Conservation (phyloP, 2,888 invertebrate species). For the Stictocephala bisonia region DNA sequence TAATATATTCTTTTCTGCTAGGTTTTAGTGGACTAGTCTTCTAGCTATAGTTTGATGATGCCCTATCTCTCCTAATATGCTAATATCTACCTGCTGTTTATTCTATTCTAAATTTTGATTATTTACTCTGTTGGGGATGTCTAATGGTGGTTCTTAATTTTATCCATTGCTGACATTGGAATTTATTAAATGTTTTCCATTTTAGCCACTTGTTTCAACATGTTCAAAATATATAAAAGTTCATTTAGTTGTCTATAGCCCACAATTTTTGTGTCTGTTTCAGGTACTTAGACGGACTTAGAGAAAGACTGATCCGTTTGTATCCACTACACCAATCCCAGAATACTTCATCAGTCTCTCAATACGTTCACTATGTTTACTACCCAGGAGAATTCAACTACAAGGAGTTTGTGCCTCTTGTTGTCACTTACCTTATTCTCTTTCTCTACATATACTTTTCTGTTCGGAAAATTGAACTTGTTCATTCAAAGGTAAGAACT, state of each 20-base stretch:
- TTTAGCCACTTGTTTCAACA: not conserved
- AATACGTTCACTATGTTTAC: constrained; percentile 77
- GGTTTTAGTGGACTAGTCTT: too few relatives aligned
- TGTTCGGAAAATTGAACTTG: constrained; percentile 93
- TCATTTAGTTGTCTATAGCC: not conserved
- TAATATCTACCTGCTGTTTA: too few relatives aligned
- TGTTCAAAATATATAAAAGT: not conserved
- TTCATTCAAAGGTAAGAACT: constrained; percentile 82
- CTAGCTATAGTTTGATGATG: too few relatives aligned
- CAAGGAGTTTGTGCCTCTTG: constrained; percentile 85
- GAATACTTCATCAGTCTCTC: constrained; percentile 52
- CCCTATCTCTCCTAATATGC: too few relatives aligned
- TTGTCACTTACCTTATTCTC: constrained; percentile 84
- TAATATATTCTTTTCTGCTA: too few relatives aligned
- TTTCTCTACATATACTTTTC: constrained; percentile 96
- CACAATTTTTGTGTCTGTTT: constrained; percentile 62
- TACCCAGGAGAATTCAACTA: constrained; percentile 91
- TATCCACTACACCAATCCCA: constrained; percentile 77
- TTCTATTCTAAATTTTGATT: too few relatives aligned
- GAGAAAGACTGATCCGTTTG: constrained; percentile 73
- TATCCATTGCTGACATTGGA: too few relatives aligned
- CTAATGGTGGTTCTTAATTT: too few relatives aligned
- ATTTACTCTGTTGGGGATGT: too few relatives aligned
- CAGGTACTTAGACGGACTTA: constrained; percentile 82
- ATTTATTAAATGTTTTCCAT: too few relatives aligned